Conservation (phyloP, 1,140 invertebrate species). For the Drosophila orena region DNA sequence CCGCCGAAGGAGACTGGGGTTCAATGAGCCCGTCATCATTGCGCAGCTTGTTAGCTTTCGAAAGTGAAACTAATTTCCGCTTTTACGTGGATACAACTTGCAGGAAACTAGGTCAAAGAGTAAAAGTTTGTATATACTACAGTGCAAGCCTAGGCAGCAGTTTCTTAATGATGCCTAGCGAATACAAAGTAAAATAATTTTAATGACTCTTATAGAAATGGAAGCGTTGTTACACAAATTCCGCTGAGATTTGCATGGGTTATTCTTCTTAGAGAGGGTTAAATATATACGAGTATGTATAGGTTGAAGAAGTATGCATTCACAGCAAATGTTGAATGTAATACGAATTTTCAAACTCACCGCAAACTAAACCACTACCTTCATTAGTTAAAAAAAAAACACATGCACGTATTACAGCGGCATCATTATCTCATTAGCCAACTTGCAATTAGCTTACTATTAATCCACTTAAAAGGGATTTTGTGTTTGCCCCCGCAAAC, state of each 20-base stretch:
- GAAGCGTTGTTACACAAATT: background rate
- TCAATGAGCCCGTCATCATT: constrained; percentile 37
- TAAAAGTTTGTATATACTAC: constrained; percentile 8
- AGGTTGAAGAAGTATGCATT: too few relatives aligned
- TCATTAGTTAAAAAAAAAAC: background rate
- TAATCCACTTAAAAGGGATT: constrained; percentile 40
- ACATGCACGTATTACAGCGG: background rate
- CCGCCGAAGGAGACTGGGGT: constrained; percentile 1
- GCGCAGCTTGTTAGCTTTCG: constrained; percentile 48
- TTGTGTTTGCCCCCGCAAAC: constrained; percentile 6
- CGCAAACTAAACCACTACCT: too few relatives aligned
- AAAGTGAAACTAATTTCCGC: constrained; percentile 75
- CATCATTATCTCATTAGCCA: constrained; percentile 18
- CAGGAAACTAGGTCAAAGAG: constrained; percentile 34
- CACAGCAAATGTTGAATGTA: too few relatives aligned
- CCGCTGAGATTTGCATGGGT: background rate
- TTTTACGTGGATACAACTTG: constrained; percentile 36
- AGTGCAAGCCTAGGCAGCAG: background rate
- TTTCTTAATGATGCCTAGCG: constrained; percentile 7
- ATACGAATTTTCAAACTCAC: background rate
- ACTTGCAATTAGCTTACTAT: constrained; percentile 31
- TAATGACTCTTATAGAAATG: background rate
- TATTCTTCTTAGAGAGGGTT: too few relatives aligned
- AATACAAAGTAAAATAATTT: background rate
- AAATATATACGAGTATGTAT: too few relatives aligned